Base-by-base conservation (phyloP, 2,797 vertebrate genomes). In the Argyrosomus regius region DNA sequence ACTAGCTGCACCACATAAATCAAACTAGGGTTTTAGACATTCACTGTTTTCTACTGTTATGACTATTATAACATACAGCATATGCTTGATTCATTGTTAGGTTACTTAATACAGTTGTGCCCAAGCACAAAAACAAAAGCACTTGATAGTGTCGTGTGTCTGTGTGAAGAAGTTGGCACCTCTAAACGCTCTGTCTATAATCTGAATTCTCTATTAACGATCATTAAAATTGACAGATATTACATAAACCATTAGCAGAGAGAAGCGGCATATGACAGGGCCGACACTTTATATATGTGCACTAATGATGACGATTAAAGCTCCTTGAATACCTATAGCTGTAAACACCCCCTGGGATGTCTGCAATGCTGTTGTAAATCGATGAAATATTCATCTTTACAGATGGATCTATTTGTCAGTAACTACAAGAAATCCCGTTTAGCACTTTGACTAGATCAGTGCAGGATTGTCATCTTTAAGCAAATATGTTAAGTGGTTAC, bases 401-500 rank as follows among this genome's bases (percentile, higher is more conserved):
- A 96, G 95, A 97, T 95, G 95, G 95, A 95, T 96, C 96, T 95
- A 96, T 98, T 97, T 97, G 96, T 97, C 96, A 96, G 96, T 95
- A 94, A 94, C 95, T 90, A 94, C 96, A 96, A 95, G 94, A 95
- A 96, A 96, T 96, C 95, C 95, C 95, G 96, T 96, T 94, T 96
- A 96, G 95, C 61, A 78, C 92, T 94, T 94, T 96, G 93, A 93
- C 95, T 96, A 97, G 97, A 98, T 97, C 96, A 97, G 97, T 95
- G 95, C 96, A 92, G 96, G 96, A 95, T 96, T 98, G 96, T 97
- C 96, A 96, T 97, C 96, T 97, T 97, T 96, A 97, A 97, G 96
- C 96, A 98, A 97, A 98, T 97, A 98, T 97, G 97, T 97, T 98
- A 98, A 99, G 97, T 96, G 96, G 96, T 95, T 96, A 97, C 96